Base-by-base conservation (phyloP, 2,797 vertebrate species). In the Botia kubotai region DNA sequence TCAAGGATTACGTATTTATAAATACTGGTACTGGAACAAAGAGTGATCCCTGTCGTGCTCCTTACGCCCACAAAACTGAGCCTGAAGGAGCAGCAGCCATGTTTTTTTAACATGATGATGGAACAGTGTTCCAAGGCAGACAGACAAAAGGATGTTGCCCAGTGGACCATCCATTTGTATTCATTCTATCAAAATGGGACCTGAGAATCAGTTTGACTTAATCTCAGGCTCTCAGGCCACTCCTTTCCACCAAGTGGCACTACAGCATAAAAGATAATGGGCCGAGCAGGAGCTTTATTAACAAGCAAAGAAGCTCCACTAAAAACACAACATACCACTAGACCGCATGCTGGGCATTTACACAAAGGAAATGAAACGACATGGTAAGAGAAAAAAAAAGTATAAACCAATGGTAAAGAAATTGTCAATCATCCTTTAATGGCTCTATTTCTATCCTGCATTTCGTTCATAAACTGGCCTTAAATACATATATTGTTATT, bases 221-320 rank as follows among this genome's bases (percentile, higher is more conserved):
- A 91, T 91, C 90, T 89, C 90, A 91, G 87, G 89, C 89, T 91
- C 90, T 89, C 90, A 84, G 91, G 90, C 90, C 90, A 90, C 87
- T 91, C 89, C 87, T 89, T 90, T 92, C 94, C 93, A 93, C 92
- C 91, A 92, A 92, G 94, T 94, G 94, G 93, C 93, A 94, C 93
- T 93, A 93, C 89, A 93, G 92, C 91, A 89, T 90, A 92, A 92
- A 93, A 89, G 89, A 93, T 91, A 90, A 88, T 58, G 50, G 71
- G 84, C 87, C 87, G 87, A 90, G 86, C 86, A 86, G 84, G 81
- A 86, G 86, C 84, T 84, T 82, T 80, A 83, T 75, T 55, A 78
- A 77, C 62, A 80, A 78, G 55, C 83, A 81, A 83, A 85, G 84
- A 87, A 85, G 87, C 84, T 90, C 84, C 23, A 57, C 87, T 87